Evolutionary conservation across 1,140 invertebrate genomes (phyloP).

Genomic region (Drusus annulatus): DNA sequence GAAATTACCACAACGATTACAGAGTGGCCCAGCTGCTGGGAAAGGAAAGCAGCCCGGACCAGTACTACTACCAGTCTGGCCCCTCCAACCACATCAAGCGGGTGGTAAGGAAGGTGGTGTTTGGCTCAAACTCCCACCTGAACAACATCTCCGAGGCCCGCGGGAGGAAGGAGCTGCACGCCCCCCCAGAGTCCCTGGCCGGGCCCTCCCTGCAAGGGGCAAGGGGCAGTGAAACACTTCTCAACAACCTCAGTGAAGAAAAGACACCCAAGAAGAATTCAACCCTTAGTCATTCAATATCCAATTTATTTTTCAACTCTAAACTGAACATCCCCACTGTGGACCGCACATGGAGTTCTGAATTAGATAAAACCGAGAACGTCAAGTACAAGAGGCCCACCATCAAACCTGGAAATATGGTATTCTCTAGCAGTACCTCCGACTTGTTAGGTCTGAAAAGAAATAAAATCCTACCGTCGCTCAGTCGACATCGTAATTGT

Average conservation of each 20-base stretch:
- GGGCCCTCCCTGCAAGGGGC: neutral
- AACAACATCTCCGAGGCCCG: slow-evolving; percentile 27
- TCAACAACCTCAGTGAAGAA: slow-evolving; percentile 33
- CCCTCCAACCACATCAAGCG: slow-evolving; percentile 5
- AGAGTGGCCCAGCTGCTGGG: slow-evolving; percentile 21
- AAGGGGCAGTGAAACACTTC: slow-evolving; percentile 40
- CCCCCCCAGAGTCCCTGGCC: neutral
- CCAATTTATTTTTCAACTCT: slow-evolving; percentile 33
- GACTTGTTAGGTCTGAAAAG: slow-evolving; percentile 63
- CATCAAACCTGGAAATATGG: slow-evolving; percentile 47
- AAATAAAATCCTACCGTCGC: slow-evolving; percentile 59
- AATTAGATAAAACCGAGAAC: slow-evolving; percentile 38
- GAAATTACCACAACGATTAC: slow-evolving; percentile 33
- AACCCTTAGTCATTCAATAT: slow-evolving; percentile 46
- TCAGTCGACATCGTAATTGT: slow-evolving; percentile 48
- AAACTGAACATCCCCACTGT: slow-evolving; percentile 23
- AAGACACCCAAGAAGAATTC: slow-evolving; percentile 33
- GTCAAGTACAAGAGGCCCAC: slow-evolving; percentile 21
- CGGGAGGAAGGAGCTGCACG: neutral
- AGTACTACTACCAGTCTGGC: slow-evolving; percentile 36
- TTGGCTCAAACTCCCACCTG: slow-evolving; percentile 45
- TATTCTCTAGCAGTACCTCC: slow-evolving; percentile 64
- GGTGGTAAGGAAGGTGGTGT: slow-evolving; percentile 36
- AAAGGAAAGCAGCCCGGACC: slow-evolving; percentile 20
- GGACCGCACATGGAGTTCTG: slow-evolving; percentile 41